phyloP scores from a whole-genome alignment of 2,113 vertebrate genomes.

The Apaloderma vittatum region DNA sequence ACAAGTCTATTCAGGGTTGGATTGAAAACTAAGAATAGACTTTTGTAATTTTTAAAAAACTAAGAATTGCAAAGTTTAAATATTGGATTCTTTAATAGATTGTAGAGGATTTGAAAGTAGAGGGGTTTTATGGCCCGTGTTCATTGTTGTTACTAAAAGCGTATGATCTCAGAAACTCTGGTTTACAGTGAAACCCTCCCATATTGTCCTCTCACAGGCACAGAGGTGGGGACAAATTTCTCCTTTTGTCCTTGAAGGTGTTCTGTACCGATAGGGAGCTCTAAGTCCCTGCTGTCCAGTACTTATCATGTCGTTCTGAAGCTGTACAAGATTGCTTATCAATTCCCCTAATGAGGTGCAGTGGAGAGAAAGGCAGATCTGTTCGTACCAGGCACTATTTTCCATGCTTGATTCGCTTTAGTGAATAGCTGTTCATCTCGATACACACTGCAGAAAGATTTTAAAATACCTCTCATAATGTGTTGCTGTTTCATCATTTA shows the following conservation, averaged over 20 bases:
- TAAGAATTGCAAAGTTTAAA: not conserved
- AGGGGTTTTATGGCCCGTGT: accelerated
- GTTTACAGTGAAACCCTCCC: not conserved
- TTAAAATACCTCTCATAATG: not conserved
- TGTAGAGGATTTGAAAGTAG: not conserved
- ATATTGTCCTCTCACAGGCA: accelerated
- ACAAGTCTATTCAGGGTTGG: not conserved
- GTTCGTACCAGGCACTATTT: not conserved
- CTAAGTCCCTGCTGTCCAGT: not conserved
- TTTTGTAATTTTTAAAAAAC: not conserved
- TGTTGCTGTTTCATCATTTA: not conserved
- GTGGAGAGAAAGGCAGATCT: not conserved
- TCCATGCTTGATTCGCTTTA: not conserved
- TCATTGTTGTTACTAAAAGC: not conserved
- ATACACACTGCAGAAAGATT: not conserved
- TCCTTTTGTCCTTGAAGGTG: not conserved
- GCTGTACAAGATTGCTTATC: not conserved
- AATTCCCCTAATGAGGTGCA: not conserved
- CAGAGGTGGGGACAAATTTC: not conserved
- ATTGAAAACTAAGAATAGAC: not conserved
- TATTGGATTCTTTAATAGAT: not conserved
- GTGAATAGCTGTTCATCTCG: not conserved
- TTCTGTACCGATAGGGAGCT: not conserved
- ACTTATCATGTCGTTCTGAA: not conserved
- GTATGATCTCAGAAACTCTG: not conserved